phyloP scores from a whole-genome alignment of 2,113 vertebrate genomes.

The Oxygymnocypris stewartii region DNA sequence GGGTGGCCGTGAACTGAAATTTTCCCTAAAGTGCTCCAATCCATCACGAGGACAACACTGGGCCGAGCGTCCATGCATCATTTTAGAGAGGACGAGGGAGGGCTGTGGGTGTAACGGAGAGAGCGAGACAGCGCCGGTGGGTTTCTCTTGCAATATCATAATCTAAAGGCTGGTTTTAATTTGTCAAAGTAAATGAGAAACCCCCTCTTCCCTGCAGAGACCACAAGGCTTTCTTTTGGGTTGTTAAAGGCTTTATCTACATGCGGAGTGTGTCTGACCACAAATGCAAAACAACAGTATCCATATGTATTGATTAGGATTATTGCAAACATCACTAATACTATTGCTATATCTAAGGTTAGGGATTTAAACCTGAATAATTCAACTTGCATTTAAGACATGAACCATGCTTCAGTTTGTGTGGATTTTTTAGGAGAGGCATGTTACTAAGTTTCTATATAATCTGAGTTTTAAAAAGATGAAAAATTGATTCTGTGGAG shows the following conservation, averaged over 20 bases:
- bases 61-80: constrained; percentile 40
- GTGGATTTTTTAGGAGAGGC: background rate
- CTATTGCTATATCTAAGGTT: background rate
- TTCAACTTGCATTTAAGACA: background rate
- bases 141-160: constrained; percentile 42
- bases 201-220: constrained; percentile 9
- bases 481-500: background rate
- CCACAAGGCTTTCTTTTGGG: background rate
- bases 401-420: background rate
- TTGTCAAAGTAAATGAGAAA: constrained; percentile 46
- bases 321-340: background rate
- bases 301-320: background rate
- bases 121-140: background rate
- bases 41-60: constrained; percentile 55
- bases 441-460: background rate
- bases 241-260: background rate
- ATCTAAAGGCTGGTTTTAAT: constrained; percentile 51
- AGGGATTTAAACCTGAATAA: background rate
- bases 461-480: background rate
- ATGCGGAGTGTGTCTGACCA: background rate
- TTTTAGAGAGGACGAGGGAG: constrained; percentile 14
- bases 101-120: background rate
- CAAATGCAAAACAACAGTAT: constrained; percentile 7
- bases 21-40: constrained; percentile 57
- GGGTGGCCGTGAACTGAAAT: constrained; percentile 56